Evolutionary conservation across 2,113 vertebrate species (phyloP).

Genomic region (Solea senegalensis): DNA sequence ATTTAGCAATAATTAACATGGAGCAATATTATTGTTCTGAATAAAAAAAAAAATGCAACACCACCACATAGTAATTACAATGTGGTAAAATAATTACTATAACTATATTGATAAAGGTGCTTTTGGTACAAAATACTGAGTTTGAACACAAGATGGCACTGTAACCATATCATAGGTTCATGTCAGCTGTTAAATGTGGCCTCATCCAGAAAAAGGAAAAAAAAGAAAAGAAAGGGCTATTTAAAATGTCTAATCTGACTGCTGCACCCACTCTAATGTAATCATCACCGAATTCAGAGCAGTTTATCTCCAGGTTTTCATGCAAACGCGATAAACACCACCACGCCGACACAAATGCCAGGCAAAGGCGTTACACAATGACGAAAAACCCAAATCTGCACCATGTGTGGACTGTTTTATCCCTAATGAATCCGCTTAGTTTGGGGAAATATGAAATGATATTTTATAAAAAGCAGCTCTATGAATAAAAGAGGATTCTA

Average conservation of each 20-base stretch:
- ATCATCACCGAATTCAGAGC: slow-evolving; percentile 6
- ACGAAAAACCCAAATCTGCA: slow-evolving; percentile 15
- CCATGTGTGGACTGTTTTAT: neutral
- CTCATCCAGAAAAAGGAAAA: neutral
- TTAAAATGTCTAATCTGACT: slow-evolving; percentile 10
- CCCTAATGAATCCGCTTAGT: neutral
- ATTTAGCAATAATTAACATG: neutral
- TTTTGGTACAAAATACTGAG: neutral
- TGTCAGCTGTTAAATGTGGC: slow-evolving; percentile 1
- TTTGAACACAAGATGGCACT: slow-evolving; percentile 73
- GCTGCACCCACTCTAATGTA: slow-evolving; percentile 23
- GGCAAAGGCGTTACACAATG: slow-evolving; percentile 9
- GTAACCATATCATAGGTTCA: slow-evolving; percentile 17
- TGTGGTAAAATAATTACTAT: neutral
- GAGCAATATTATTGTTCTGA: neutral
- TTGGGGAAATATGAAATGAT: neutral
- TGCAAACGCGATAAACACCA: slow-evolving; percentile 20
- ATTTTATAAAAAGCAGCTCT: neutral
- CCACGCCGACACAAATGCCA: slow-evolving; percentile 21
- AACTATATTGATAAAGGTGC: neutral
- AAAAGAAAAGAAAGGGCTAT: neutral
- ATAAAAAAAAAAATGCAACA: neutral
- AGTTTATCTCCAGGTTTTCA: slow-evolving; percentile 32
- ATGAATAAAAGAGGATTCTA: neutral
- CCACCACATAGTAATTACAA: neutral